Percentiles rank a stretch among this genome's conserved stretches.
phyloP scores from a whole-genome alignment of 2,113 vertebrate species.

The Naja naja region DNA sequence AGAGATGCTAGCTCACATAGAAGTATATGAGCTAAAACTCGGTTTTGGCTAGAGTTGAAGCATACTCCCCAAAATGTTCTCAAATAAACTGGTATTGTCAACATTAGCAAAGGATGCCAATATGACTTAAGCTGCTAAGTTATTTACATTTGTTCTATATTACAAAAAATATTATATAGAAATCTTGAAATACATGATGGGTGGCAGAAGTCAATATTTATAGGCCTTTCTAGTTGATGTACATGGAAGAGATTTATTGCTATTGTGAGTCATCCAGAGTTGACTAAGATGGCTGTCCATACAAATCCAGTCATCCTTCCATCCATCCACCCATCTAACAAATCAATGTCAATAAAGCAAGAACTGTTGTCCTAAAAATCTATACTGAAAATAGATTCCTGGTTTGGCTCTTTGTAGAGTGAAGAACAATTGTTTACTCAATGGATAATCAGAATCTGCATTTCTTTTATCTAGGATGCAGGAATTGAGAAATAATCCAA shows the following conservation, averaged over 20 bases:
- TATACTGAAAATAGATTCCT: neutral
- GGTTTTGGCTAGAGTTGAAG: neutral
- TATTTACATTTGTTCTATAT: neutral
- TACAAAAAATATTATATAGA: neutral
- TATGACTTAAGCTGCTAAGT: neutral
- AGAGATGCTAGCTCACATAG: neutral
- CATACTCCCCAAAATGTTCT: neutral
- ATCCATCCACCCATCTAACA: too few species aligned
- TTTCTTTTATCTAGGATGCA: neutral
- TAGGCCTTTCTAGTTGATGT: too few species aligned
- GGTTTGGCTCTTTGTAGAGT: neutral
- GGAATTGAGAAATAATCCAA: neutral
- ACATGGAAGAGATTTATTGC: too few species aligned
- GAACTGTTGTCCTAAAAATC: neutral
- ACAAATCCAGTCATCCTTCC: neutral
- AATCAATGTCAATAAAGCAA: neutral
- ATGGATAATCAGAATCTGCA: neutral
- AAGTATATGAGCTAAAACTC: neutral
- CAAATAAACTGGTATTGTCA: neutral
- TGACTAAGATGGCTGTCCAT: neutral
- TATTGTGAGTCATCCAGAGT: neutral
- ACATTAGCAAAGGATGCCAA: neutral
- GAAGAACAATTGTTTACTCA: neutral
- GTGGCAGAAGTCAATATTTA: too few species aligned
- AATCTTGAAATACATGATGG: too few species aligned